Evolutionary conservation across 2,797 vertebrate species (phyloP).

Genomic region (Gymnoscopelus microlampas): DNA sequence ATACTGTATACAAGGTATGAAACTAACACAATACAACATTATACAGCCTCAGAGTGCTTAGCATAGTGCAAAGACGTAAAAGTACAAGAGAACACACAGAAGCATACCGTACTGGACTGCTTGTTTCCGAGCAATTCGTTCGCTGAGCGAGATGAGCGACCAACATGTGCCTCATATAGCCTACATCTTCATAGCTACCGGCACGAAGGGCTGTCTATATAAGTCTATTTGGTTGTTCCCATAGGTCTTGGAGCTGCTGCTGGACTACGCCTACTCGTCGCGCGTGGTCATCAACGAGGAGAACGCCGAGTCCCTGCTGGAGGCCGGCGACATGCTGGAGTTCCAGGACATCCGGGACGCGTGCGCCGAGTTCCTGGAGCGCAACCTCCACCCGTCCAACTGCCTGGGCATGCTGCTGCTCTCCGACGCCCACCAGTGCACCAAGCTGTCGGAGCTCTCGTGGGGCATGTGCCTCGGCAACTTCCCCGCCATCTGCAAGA

Average conservation of each 20-base stretch:
- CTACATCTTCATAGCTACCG: no score
- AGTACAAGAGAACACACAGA: no score
- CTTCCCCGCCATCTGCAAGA: slow-evolving; percentile 96
- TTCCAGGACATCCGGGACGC: slow-evolving; percentile 98
- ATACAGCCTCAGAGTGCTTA: no score
- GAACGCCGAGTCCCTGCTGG: slow-evolving; percentile 94
- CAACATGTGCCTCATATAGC: no score
- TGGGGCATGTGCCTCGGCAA: slow-evolving; percentile 99
- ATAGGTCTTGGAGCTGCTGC: slow-evolving; percentile 84
- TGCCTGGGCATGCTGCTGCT: slow-evolving; percentile 97
- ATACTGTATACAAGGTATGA: no score
- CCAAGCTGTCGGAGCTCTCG: slow-evolving; percentile 94
- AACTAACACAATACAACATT: no score
- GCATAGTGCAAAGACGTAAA: no score
- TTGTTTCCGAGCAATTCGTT: no score
- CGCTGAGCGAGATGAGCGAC: no score
- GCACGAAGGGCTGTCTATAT: not conserved
- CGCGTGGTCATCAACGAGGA: slow-evolving; percentile 98
- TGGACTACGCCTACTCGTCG: slow-evolving; percentile 97
- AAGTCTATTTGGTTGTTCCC: not conserved
- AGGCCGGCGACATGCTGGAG: slow-evolving; percentile 97
- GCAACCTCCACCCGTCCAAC: slow-evolving; percentile 96
- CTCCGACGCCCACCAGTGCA: slow-evolving; percentile 96
- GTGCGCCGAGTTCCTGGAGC: slow-evolving; percentile 96
- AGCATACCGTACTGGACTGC: no score